These are phyloP conservation scores for Nephrotoma guestfalica DNA, from an alignment of 2,888 invertebrate genomes.

Conservation along the genomic window DNA sequence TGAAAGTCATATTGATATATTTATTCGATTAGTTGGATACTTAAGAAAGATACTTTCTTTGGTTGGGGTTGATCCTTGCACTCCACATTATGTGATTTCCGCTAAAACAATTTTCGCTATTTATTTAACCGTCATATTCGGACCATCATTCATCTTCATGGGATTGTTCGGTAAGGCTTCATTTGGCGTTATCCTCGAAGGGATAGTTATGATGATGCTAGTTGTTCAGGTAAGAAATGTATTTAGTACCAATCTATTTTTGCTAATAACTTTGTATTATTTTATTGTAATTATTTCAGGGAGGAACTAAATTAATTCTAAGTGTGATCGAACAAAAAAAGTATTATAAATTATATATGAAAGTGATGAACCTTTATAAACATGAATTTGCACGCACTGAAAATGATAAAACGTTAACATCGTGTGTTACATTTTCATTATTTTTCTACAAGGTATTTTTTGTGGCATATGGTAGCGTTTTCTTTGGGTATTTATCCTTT, in stretches of 20 bases:
- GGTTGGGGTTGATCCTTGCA: not conserved
- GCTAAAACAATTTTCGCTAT: not conserved
- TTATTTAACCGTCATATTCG: not conserved
- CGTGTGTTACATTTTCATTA: too few relatives aligned
- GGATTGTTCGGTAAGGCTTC: not conserved
- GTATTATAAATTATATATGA: not conserved
- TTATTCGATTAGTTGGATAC: not conserved
- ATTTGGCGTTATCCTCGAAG: not conserved
- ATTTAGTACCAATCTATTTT: too few relatives aligned
- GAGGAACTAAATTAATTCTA: too few relatives aligned
- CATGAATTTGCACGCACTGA: too few relatives aligned
- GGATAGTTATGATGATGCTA: not conserved
- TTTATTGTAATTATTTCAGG: too few relatives aligned
- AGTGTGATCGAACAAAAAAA: too few relatives aligned
- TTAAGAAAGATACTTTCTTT: not conserved
- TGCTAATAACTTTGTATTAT: not conserved
- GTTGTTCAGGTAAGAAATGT: not conserved
- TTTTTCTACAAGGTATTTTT: not conserved
- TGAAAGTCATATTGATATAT: not conserved
- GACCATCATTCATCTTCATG: not conserved
- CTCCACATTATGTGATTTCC: not conserved
- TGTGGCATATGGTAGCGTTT: too few relatives aligned
- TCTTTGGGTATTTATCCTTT: too few relatives aligned
- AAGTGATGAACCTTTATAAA: too few relatives aligned
- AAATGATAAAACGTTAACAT: too few relatives aligned